phyloP scores from a whole-genome alignment of 2,797 vertebrate species.

The Neosilurus mollespiculum region DNA sequence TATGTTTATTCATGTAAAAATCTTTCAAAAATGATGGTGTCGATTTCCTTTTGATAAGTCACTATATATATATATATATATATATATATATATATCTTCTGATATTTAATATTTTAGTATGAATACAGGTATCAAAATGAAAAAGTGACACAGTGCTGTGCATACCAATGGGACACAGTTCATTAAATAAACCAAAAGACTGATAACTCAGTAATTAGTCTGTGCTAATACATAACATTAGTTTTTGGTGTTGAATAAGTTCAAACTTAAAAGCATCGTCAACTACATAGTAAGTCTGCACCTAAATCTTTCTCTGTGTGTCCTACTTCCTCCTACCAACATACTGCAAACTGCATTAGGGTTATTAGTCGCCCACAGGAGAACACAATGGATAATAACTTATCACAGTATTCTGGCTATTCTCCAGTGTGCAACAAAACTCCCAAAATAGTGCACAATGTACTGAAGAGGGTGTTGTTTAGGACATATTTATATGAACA shows the following conservation, averaged over 20 bases:
- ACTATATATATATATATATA: no score
- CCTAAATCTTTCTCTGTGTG: not conserved
- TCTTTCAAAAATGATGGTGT: no score
- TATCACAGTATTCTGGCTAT: not conserved
- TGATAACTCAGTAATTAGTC: not conserved
- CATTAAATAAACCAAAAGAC: not conserved
- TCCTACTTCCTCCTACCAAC: conserved; percentile 8
- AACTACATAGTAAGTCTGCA: not conserved
- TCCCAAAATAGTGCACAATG: conserved; percentile 1
- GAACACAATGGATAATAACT: not conserved
- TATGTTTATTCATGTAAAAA: no score
- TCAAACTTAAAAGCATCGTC: not conserved
- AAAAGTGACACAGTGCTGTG: no score
- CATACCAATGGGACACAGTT: not conserved
- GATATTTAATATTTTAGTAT: not conserved
- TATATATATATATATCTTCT: no score
- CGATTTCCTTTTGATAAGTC: no score
- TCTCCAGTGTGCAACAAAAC: not conserved
- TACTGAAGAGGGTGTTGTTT: not conserved
- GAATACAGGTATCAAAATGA: not conserved
- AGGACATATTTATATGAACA: not conserved
- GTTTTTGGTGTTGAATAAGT: not conserved
- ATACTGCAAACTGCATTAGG: conserved; percentile 10
- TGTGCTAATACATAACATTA: not conserved
- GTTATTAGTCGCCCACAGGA: conserved; percentile 8